These are phyloP conservation scores for Altica lythri DNA, from an alignment of 2,888 invertebrate species.

Conservation along the genomic window DNA sequence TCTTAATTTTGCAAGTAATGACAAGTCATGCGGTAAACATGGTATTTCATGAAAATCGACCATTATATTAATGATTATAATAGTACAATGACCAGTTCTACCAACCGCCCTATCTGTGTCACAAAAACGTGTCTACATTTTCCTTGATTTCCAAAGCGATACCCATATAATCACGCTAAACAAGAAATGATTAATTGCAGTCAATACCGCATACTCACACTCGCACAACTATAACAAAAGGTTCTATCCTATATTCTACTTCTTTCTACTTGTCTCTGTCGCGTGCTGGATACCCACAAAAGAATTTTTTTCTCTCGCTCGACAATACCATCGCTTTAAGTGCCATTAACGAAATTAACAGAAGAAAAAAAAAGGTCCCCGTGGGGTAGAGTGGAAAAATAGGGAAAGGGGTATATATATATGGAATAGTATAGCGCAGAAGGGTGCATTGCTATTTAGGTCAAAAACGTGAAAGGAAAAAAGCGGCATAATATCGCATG, in stretches of 20 bases:
- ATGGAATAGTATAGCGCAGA: background rate
- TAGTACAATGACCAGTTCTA: too few species aligned
- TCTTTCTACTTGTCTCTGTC: background rate
- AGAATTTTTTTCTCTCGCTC: constrained; percentile 20
- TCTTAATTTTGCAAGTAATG: too few species aligned
- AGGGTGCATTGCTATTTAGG: constrained; percentile 23
- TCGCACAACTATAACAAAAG: constrained; percentile 9
- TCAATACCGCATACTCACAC: constrained; percentile 5
- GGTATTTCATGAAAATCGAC: too few species aligned
- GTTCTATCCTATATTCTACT: background rate
- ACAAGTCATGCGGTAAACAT: too few species aligned
- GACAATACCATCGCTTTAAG: constrained; percentile 36
- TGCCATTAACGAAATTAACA: constrained; percentile 43
- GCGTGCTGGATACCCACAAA: constrained; percentile 14
- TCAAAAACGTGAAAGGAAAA: constrained; percentile 23
- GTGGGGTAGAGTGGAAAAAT: constrained; percentile 1
- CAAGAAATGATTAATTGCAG: constrained; percentile 21
- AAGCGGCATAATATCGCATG: constrained; percentile 24
- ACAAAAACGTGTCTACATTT: too few species aligned
- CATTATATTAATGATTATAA: too few species aligned
- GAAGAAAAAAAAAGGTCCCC: constrained; percentile 33
- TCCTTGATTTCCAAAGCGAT: too few species aligned
- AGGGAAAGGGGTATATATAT: constrained; percentile 2
- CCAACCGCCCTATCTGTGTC: too few species aligned
- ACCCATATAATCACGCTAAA: constrained; percentile 14